Base-by-base conservation (phyloP, 2,797 vertebrate genomes). In the Bovichtus diacanthus region DNA sequence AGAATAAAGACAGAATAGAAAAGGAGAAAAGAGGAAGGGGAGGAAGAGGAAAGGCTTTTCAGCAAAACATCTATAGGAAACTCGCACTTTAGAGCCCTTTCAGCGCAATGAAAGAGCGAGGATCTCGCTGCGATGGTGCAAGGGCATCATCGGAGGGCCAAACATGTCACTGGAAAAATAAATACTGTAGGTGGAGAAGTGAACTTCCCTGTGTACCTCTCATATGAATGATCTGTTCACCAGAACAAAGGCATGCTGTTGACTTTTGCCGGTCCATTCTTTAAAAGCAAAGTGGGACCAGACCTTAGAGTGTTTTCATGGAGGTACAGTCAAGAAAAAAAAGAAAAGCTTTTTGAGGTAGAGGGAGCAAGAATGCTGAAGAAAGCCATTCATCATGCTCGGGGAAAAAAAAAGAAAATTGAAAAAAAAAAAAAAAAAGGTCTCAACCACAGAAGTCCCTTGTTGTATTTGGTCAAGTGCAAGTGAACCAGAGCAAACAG, bases 301-400 rank as follows among this genome's bases (percentile, higher is more conserved):
- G 78, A 88, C 78, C 72, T 74, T 15, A 41, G 21, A 46, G 38
- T 31, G 56, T 77, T 78, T 63, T 63, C 65, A 18, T 13, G 1
- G 36, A 65, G 53, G 84, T 9, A 5, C 5, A 21, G 23, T 21
- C 18, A 54, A 29, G 6, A 58, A n/a, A 43, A 23, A 68, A 53
- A 38, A n/a, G 43, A 23, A 68, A 53, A 38, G 19, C 31, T 53
- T 50, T 61, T 50, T 47, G 60, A 81, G 41, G 50, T 29, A 6
- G 39, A 23, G 43, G 39, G 69, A 66, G 62, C 36, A 74, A 47
- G 43, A 64, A 29, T 7, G 47, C 58, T 31, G 59, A 62, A 70
- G 47, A 60, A 87, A 71, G 55, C 34, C 70, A 86, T 89, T 85
- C 72, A 86, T 90, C 82, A 84, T 10, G 31, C 43, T 70, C 18